phyloP scores from a whole-genome alignment of 2,113 vertebrate species.

The Fulica atra region DNA sequence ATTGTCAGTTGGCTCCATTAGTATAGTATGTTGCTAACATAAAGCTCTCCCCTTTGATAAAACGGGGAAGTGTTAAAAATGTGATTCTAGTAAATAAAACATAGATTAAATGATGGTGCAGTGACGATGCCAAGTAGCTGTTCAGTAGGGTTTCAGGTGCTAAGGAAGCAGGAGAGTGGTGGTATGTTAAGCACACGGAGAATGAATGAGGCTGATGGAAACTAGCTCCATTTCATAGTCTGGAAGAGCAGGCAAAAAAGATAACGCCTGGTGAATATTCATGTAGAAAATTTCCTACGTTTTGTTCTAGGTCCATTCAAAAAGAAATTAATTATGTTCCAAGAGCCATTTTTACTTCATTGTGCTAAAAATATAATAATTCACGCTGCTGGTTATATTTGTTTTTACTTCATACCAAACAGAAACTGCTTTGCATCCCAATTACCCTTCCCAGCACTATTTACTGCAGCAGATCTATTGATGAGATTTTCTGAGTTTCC shows the following conservation, averaged over 20 bases:
- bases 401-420: conserved; percentile 49
- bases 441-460: conserved; percentile 76
- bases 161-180: background rate
- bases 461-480: conserved; percentile 73
- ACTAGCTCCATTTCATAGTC: background rate
- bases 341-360: conserved; percentile 53
- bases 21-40: background rate
- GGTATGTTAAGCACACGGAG: background rate
- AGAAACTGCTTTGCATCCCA: conserved; percentile 78
- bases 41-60: background rate
- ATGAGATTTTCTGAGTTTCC: conserved; percentile 50
- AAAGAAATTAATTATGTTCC: conserved; percentile 69
- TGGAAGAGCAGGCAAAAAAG: background rate
- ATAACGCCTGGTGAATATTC: background rate
- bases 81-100: background rate
- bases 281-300: background rate
- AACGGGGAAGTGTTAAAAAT: background rate
- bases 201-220: background rate
- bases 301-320: conserved; percentile 12
- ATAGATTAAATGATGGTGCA: background rate
- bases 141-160: background rate
- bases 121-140: background rate
- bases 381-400: conserved; percentile 3
- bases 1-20: background rate
- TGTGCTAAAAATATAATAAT: conserved; percentile 69